Conservation (phyloP, 2,888 invertebrate genomes). For the Labia minor region DNA sequence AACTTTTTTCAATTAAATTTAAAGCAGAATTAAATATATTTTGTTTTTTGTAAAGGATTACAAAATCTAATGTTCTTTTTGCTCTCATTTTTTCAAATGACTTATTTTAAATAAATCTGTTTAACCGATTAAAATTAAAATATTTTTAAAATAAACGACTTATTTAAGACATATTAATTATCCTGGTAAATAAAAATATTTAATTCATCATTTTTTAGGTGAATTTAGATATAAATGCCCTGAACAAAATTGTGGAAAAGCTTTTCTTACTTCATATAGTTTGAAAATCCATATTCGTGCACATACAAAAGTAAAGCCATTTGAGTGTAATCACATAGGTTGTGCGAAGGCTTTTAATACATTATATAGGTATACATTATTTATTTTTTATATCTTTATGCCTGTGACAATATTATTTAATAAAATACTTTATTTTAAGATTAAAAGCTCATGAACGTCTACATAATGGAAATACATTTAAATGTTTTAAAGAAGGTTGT, state of each 20-base stretch:
- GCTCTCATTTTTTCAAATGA: no score
- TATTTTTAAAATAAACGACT: no score
- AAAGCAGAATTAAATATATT: no score
- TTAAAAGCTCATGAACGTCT: slow-evolving; percentile 81
- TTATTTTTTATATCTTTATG: slow-evolving; percentile 8
- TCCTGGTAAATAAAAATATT: no score
- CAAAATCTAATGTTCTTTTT: no score
- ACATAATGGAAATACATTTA: slow-evolving; percentile 90
- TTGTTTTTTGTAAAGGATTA: no score
- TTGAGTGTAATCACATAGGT: slow-evolving; percentile 67
- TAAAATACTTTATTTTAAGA: slow-evolving; percentile 36
- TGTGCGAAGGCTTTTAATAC: slow-evolving; percentile 93
- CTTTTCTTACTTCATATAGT: slow-evolving; percentile 89
- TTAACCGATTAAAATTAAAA: no score
- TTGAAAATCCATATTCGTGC: slow-evolving; percentile 88
- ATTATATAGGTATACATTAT: slow-evolving; percentile 58
- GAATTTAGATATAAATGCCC: slow-evolving; percentile 89
- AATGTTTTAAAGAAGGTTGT: slow-evolving; percentile 73
- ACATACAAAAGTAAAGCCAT: slow-evolving; percentile 87
- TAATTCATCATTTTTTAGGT: slow-evolving; percentile 65
- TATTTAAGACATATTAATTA: no score
- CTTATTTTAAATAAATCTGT: no score
- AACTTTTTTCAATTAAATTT: no score
- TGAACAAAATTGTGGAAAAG: slow-evolving; percentile 78
- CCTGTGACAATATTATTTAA: not conserved